Evolutionary conservation across 35 echinoderm and acorn worm species (phyloP), one percentile per base, ranked within the genome.

Genomic region (Chiridota heheva): DNA sequence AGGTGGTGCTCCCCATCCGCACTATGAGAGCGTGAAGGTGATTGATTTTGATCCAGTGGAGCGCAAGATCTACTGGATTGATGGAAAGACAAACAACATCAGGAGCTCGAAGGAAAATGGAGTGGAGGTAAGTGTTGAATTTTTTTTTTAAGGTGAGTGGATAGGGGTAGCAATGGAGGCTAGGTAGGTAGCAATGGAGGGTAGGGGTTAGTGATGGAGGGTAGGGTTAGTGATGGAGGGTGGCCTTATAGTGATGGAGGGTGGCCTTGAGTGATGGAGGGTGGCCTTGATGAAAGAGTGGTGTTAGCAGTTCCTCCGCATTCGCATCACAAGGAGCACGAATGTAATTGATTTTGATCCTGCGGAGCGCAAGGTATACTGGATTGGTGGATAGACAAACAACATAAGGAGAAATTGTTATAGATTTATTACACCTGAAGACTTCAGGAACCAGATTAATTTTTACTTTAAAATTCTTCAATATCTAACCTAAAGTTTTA

Each of bases 291-390:
- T n/a, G n/a, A n/a, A n/a, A n/a, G 42, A 87, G 2, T 58, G 75
- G 13, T 89, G 88, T 1, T 88, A 97, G 44, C 65, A 91, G 15
- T 38, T 84, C 25, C 84, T 97, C 1, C 94, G 88, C 6, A 91
- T 97, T 67, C 72, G 81, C 31, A 72, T 48, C n/a, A 30, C 77
- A 1, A 63, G n/a, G n/a, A 88, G 73, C 66, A 82, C 88, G 7
- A 86, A 77, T n/a, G 70, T 63, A 26, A 88, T 97, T 15, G 94
- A 91, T 24, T 97, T 80, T 73, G 94, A 97, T 49, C 71, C 57
- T 35, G 36, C 41, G 2, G 57, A 82, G 29, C 72, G 86, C 63
- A 77, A 56, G 5, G 38, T 97, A 3, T 80, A 87, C 32, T 97
- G 94, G 94, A 87, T 97, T 10, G 88, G 91, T 43, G 61, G 62